Percentiles rank a stretch among this genome's conserved stretches.
phyloP scores from a whole-genome alignment of 2,113 vertebrate genomes.

The Dendropsophus ebraccatus region DNA sequence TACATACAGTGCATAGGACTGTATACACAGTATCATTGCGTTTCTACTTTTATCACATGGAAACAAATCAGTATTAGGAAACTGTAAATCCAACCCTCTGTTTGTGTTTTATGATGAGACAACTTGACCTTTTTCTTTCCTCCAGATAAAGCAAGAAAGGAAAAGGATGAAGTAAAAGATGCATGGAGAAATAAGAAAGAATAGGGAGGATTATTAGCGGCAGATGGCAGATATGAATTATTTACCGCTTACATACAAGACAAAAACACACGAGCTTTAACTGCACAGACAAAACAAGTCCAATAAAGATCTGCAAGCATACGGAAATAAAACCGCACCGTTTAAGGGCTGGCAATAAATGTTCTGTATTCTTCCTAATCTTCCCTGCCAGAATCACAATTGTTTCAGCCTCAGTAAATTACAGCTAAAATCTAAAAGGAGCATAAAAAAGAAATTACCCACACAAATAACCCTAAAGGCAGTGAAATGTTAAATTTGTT shows the following conservation, averaged over 20 bases:
- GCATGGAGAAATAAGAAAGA: constrained; percentile 59
- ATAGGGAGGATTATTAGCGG: constrained; percentile 66
- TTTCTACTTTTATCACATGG: not conserved
- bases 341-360: constrained; percentile 75
- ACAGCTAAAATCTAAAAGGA: constrained; percentile 76
- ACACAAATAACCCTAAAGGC: constrained; percentile 78
- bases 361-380: constrained; percentile 68
- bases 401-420: constrained; percentile 78
- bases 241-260: constrained; percentile 77
- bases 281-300: constrained; percentile 73
- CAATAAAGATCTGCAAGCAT: constrained; percentile 75
- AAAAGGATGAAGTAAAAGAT: constrained; percentile 42
- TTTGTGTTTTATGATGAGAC: not conserved
- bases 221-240: constrained; percentile 83
- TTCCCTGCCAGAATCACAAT: constrained; percentile 74
- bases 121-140: not conserved
- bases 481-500: constrained; percentile 65
- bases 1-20: too few relatives aligned
- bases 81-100: not conserved
- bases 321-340: constrained; percentile 76
- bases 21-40: not conserved
- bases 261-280: constrained; percentile 75
- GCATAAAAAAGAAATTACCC: constrained; percentile 79
- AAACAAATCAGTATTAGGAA: not conserved
- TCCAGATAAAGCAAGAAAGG: constrained; percentile 43